Evolutionary conservation across 1,140 invertebrate species (phyloP), one percentile per base, ranked within the genome.

Genomic region (Drosophila pachea): DNA sequence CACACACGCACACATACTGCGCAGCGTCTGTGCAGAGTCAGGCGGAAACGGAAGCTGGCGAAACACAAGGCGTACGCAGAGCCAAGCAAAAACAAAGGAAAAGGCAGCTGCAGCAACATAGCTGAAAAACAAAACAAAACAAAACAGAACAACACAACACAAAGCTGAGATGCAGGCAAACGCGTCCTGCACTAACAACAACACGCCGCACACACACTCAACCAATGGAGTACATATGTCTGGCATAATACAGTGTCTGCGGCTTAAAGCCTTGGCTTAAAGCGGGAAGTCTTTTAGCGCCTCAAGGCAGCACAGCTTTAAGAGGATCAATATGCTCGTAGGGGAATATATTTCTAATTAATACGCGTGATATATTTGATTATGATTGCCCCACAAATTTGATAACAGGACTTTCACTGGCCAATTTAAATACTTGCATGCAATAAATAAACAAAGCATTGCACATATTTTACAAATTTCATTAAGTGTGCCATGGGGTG

Each of bases 11-110:
- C 40, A 35, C 31, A 63, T 14, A 48, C 4, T 31, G 4, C 38
- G 42, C 8, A 40, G 59, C 0, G 16, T 14, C 14, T 14, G 9
- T 16, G 16, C 9, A 48, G 48, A 69, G 61, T 61, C 52, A 42
- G 62, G 58, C 75, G 75, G 79, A 84, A 83, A 78, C 79, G 78
- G 78, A 84, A 83, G 78, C 72, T 73, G 78, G 50, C 64, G 62
- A 36, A 79, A 69, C 77, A 76, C 50, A 62, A 42, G 67, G 14
- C 56, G 53, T 52, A 68, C 69, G 63, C 47, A 58, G 74, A 53
- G 66, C 36, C 50, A 61, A 66, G 63, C 59, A 64, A 83, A 83
- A 83, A 83, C 78, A 82, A 83, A 66, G 50, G 59, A 36, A 60
- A 63, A 81, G 67, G 52, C 78, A 68, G 74, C 78, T 82, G 70